phyloP scores from a whole-genome alignment of 2,888 invertebrate species.

The Hyposoter dolosus region DNA sequence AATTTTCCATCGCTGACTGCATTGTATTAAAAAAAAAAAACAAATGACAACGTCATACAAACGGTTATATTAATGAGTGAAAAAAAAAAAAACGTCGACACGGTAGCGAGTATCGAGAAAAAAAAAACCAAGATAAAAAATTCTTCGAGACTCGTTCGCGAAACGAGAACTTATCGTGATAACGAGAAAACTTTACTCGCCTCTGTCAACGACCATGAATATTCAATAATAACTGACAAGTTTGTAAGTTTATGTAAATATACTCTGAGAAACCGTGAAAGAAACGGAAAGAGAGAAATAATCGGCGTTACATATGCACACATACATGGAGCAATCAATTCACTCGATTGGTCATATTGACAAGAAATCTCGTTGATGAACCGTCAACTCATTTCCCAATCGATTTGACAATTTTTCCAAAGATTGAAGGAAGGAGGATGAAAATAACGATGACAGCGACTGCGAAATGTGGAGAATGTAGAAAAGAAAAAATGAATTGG shows the following conservation, averaged over 20 bases:
- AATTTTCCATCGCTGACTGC: constrained; percentile 29
- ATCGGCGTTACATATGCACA: background rate
- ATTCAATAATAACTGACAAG: constrained; percentile 46
- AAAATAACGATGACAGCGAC: background rate
- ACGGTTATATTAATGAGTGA: constrained; percentile 30
- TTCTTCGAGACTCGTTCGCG: constrained; percentile 47
- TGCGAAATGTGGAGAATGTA: background rate
- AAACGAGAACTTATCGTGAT: constrained; percentile 43
- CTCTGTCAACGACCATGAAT: constrained; percentile 40
- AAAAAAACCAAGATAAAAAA: background rate
- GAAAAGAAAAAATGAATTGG: background rate
- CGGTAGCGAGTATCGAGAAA: constrained; percentile 36
- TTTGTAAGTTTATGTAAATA: constrained; percentile 12
- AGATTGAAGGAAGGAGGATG: too few relatives aligned
- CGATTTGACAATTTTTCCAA: background rate
- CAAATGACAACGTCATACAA: constrained; percentile 7
- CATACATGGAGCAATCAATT: background rate
- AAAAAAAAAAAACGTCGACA: constrained; percentile 4
- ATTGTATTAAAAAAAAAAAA: constrained; percentile 15
- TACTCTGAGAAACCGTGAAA: background rate
- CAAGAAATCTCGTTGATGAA: constrained; percentile 26
- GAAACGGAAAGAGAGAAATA: constrained; percentile 7
- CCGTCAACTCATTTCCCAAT: constrained; percentile 27
- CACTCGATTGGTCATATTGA: background rate
- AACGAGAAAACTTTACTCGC: constrained; percentile 41